phyloP scores from a whole-genome alignment of 2,888 invertebrate genomes.

The Dicyrtomina minuta region DNA sequence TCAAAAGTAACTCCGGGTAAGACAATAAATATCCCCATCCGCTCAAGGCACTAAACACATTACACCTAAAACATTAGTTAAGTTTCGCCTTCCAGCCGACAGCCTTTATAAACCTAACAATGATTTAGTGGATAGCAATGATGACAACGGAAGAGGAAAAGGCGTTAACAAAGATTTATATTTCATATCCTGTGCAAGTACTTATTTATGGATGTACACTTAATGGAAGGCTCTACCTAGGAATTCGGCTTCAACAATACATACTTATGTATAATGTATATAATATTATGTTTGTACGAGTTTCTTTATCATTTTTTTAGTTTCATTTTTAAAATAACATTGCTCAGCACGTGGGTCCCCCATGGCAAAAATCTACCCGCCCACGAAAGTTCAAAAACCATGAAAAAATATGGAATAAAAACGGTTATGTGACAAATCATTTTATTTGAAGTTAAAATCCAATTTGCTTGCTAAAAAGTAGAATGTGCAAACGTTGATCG shows the following conservation, averaged over 20 bases:
- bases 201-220: background rate
- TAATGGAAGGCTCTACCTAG: background rate
- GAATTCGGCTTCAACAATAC: background rate
- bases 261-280: background rate
- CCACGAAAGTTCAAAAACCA: too few relatives aligned
- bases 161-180: constrained; percentile 19
- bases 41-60: background rate
- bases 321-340: too few relatives aligned
- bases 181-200: constrained; percentile 6
- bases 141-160: constrained; percentile 15
- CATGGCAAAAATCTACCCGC: too few relatives aligned
- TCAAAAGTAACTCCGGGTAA: background rate
- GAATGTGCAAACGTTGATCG: too few relatives aligned
- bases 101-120: too few relatives aligned
- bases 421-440: too few relatives aligned
- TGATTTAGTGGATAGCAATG: background rate
- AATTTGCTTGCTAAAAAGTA: too few relatives aligned
- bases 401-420: too few relatives aligned
- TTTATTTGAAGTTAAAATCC: too few relatives aligned
- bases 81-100: background rate
- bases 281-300: background rate
- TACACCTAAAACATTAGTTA: background rate
- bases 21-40: background rate
- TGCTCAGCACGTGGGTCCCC: too few relatives aligned
- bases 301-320: too few relatives aligned